Percentiles rank a stretch among this genome's conserved stretches.
phyloP scores from a whole-genome alignment of 2,888 invertebrate species.

The Brachypalpus laphriformis region DNA sequence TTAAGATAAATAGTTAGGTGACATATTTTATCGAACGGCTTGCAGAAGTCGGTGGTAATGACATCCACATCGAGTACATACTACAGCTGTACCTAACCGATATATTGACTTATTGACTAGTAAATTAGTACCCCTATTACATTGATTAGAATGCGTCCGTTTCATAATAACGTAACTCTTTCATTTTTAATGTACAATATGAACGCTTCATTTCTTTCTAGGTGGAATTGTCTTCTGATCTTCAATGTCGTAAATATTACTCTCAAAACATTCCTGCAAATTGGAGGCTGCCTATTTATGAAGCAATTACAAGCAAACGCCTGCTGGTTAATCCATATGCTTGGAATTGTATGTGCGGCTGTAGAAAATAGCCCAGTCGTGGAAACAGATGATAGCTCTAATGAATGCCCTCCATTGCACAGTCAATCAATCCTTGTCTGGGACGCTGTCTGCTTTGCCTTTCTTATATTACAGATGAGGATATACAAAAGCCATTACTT shows the following conservation, averaged over 20 bases:
- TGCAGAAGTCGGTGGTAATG: no score
- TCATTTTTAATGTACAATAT: no score
- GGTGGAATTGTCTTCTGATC: constrained; percentile 94
- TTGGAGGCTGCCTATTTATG: constrained; percentile 95
- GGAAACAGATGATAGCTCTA: constrained; percentile 68
- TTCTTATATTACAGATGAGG: constrained; percentile 94
- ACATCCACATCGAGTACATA: no score
- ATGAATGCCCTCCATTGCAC: constrained; percentile 85
- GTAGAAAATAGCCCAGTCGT: constrained; percentile 59
- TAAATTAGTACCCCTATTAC: no score
- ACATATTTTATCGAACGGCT: no score
- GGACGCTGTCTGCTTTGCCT: constrained; percentile 97
- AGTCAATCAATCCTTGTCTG: constrained; percentile 95
- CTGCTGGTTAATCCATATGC: constrained; percentile 91
- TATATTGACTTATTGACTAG: no score
- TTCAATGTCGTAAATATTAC: constrained; percentile 96
- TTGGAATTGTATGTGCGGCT: constrained; percentile 94
- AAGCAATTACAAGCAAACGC: constrained; percentile 84
- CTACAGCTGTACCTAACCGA: no score
- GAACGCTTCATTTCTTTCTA: no score
- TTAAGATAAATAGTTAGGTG: no score
- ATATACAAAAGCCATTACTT: constrained; percentile 98
- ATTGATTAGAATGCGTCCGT: no score
- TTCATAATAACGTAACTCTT: no score
- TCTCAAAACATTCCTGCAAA: constrained; percentile 93